Conservation (phyloP, 2,113 vertebrate species). For the Trochalopteron elliotii region DNA sequence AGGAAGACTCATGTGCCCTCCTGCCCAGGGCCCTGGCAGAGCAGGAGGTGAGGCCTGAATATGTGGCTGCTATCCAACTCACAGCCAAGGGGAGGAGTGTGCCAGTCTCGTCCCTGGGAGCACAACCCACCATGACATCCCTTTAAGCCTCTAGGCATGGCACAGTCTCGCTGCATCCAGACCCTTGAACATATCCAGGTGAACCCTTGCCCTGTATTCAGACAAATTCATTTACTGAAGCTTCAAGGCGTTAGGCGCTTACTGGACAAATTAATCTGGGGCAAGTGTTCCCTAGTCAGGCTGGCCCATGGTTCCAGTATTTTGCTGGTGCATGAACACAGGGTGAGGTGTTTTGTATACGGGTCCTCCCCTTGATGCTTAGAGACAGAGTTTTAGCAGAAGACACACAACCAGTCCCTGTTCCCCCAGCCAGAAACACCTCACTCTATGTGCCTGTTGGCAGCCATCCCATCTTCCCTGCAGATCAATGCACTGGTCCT, state of each 20-base stretch:
- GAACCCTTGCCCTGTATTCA: background rate
- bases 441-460: background rate
- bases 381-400: background rate
- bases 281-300: background rate
- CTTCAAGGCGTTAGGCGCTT: background rate
- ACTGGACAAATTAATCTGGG: background rate
- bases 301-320: background rate
- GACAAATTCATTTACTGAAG: background rate
- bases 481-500: rapidly evolving
- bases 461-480: background rate
- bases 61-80: background rate
- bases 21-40: background rate
- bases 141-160: background rate
- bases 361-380: background rate
- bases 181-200: rapidly evolving
- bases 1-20: background rate
- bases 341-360: background rate
- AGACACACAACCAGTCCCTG: background rate
- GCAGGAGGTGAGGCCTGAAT: background rate
- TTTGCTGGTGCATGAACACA: background rate
- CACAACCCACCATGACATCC: background rate
- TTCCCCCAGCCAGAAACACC: background rate
- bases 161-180: background rate
- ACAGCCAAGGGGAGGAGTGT: background rate
- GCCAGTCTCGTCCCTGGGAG: rapidly evolving